These are phyloP conservation scores for Oreortyx pictus DNA, from an alignment of 2,797 vertebrate genomes.

Conservation along the genomic window DNA sequence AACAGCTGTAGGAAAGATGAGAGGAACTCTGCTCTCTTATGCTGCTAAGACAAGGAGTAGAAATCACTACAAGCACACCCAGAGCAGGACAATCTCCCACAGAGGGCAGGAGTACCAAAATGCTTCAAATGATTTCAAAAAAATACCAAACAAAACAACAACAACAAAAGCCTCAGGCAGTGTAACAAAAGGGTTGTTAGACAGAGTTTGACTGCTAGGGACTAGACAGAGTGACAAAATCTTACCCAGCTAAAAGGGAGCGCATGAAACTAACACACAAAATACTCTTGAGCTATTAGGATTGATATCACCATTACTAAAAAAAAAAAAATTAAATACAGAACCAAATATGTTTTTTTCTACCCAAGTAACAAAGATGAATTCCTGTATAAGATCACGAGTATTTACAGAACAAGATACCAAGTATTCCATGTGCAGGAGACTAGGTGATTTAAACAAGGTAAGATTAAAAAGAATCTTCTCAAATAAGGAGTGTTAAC, in stretches of 20 bases:
- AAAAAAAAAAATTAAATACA: slow-evolving; percentile 14
- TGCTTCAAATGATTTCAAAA: not conserved
- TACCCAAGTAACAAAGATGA: not conserved
- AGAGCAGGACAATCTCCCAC: not conserved
- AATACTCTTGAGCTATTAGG: not conserved
- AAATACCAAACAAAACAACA: not conserved
- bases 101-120: not conserved
- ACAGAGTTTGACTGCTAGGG: not conserved
- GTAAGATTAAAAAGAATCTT: not conserved
- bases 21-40: not conserved
- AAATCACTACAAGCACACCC: not conserved
- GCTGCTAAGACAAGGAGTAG: no score
- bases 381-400: not conserved
- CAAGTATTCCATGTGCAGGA: not conserved
- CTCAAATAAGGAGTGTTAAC: not conserved
- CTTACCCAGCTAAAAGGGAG: not conserved
- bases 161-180: not conserved
- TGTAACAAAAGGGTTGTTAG: not conserved
- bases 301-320: not conserved
- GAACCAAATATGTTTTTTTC: not conserved
- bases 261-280: not conserved
- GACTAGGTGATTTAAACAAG: not conserved
- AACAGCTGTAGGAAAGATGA: not conserved
- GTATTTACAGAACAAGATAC: slow-evolving; percentile 2
- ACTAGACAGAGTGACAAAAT: not conserved